Evolutionary conservation across 2,888 invertebrate genomes (phyloP), one percentile per base, ranked within the genome.

Genomic region (Saturnia japonica): DNA sequence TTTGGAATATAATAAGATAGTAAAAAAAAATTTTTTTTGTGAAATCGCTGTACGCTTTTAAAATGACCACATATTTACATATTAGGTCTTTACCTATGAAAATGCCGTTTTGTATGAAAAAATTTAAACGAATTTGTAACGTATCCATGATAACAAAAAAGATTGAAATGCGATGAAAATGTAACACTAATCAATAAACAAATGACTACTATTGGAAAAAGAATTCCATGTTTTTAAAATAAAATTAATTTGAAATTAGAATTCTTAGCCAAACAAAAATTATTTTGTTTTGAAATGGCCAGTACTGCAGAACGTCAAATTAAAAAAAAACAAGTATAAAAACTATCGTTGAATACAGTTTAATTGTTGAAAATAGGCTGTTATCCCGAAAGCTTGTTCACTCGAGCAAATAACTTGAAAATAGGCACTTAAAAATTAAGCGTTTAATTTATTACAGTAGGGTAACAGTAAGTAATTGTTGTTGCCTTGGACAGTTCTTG

Each of bases 341-440:
- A 64, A 40, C 40, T 64, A 25, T 12, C 12, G 7, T 64, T 28
- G 34, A 62, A 62, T 34, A 62, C 6, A 62, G 1, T 62, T 64
- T 19, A 64, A 7, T 64, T 64, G 19, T 40, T 9, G 34, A 62
- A 62, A 62, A 64, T 34, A 64, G 40, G 64, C 40, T 40, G 40
- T 64, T 64, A 64, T 40, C 22, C 40, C 12, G 64, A 25, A n/a
- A 64, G 34, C n/a, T 64, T 40, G 64, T 40, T 40, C 9, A 7
- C 12, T 9, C 8, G 9, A 64, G 64, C 22, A 64, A 64, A 64
- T 34, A 64, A 64, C 64, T 64, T 64, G 40, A 64, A 40, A 64
- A 64, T 64, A 64, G 40, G 40, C 64, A 40, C 19, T 64, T 40
- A 64, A 40, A 40, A 64, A 64, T 57, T 57, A 64, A 64, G 12